These are phyloP conservation scores for Rhinolophus ferrumequinum DNA, from an alignment of 2,113 vertebrate species.

Conservation along the genomic window DNA sequence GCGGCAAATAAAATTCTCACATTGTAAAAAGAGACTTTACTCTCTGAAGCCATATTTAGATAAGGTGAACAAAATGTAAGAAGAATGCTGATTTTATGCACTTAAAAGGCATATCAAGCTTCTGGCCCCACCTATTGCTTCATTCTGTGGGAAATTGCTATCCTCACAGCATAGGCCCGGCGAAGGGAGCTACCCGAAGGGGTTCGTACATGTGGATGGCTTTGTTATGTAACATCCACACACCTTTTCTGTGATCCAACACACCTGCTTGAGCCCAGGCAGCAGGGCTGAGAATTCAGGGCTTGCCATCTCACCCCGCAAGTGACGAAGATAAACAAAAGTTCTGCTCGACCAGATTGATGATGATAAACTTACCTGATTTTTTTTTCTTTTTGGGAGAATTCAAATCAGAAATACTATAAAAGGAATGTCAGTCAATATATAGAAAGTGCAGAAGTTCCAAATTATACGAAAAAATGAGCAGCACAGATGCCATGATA, in stretches of 20 bases:
- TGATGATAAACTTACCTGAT: background rate
- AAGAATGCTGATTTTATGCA: background rate
- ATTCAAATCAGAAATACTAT: background rate
- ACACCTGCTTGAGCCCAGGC: background rate
- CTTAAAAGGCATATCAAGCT: background rate
- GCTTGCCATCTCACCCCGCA: background rate
- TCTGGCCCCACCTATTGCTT: background rate
- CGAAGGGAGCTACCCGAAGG: background rate
- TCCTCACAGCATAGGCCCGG: background rate
- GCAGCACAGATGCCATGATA: background rate
- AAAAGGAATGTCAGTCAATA: background rate
- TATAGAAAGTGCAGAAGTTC: background rate
- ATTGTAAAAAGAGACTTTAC: background rate
- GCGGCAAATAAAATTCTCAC: slow-evolving; percentile 61
- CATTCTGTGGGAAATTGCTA: background rate
- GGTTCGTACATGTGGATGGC: background rate
- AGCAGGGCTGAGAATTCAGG: background rate
- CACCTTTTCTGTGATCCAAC: background rate
- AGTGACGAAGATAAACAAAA: background rate
- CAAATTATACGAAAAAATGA: background rate
- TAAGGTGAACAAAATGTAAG: background rate
- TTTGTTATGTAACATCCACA: background rate
- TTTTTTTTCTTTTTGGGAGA: background rate
- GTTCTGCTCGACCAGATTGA: background rate
- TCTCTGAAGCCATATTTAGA: background rate